Percentiles rank a stretch among this genome's conserved stretches.
phyloP scores from a whole-genome alignment of 2,888 invertebrate species.

The Molorchus minor region DNA sequence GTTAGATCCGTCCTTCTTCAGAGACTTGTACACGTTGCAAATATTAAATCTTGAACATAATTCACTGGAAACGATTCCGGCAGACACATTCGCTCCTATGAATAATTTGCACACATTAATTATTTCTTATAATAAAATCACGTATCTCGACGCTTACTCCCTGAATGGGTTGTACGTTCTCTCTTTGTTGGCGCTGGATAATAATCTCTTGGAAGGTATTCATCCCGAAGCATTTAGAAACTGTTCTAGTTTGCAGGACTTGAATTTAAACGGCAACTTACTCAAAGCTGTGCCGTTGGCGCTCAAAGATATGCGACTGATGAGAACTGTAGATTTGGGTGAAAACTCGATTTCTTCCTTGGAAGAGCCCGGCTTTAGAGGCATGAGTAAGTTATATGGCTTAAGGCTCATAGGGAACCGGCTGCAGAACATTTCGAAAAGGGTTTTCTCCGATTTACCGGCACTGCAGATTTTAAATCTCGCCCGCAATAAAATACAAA shows the following conservation, averaged over 20 bases:
- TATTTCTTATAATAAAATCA: conserved; percentile 85
- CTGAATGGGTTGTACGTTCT: conserved; percentile 89
- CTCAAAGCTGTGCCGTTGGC: conserved; percentile 83
- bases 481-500: conserved; percentile 83
- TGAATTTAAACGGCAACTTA: conserved; percentile 89
- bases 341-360: conserved; percentile 87
- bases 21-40: conserved; percentile 85
- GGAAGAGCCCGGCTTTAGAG: conserved; percentile 83
- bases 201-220: conserved; percentile 83
- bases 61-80: conserved; percentile 81
- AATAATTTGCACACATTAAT: conserved; percentile 91
- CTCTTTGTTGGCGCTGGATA: conserved; percentile 84
- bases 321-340: conserved; percentile 89
- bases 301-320: conserved; percentile 82
- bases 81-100: conserved; percentile 90
- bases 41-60: conserved; percentile 88
- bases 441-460: conserved; percentile 81
- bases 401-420: conserved; percentile 90
- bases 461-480: conserved; percentile 87
- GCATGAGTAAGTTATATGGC: conserved; percentile 86
- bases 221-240: conserved; percentile 90
- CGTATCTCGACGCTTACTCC: conserved; percentile 85
- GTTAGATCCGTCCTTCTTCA: conserved; percentile 84
- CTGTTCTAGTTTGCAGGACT: conserved; percentile 88
- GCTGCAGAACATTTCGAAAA: conserved; percentile 81